Base-by-base conservation (phyloP, 2,888 invertebrate species). In the Papilio elwesi region DNA sequence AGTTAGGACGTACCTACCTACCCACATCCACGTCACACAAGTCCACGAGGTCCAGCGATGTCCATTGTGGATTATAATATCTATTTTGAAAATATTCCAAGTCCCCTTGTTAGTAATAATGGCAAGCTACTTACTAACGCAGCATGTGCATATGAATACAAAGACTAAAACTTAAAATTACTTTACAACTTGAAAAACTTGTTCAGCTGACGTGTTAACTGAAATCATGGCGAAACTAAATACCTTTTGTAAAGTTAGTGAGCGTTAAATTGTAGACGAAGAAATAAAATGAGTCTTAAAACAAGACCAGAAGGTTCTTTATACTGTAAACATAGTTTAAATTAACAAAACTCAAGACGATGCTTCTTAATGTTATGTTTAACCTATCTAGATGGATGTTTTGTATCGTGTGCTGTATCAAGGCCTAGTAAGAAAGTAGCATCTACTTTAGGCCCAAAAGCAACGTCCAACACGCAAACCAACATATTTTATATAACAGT, bases 211-310 rank as follows among this genome's bases (percentile, higher is more conserved):
- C 13, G 16, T 51, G 51, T 43, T 52, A 51, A 36, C 51, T 38
- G 26, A 68, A 59, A 49, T 26, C 62, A 38, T 51, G 69, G 26
- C 51, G 62, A 69, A 69, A 69, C 55, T 69, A 52, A 52, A 62
- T 52, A 69, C 69, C 51, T 51, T 38, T 26, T n/a, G 6, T 26
- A 26, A 57, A 43, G 48, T 47, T 26, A 26, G 16, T n/a, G 26
- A 52, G 11, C 26, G 12, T 36, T 15, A 49, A 49, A 49, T 49
- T 68, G 11, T 57, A n/a, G 5, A 0, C 13, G 4, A n/a, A 11
- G 1, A 62, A 62, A 38, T 62, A 13, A 62, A 62, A 43, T 69
- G 7, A 16, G 51, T 51, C 43, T 43, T 53, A 63, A 70, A 12
- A 0, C 9, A 16, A 55, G 7, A 2, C 0, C 0, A 11, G 12